These are phyloP conservation scores for Syngnathus rostellatus DNA, from an alignment of 2,797 vertebrate species.

Conservation along the genomic window DNA sequence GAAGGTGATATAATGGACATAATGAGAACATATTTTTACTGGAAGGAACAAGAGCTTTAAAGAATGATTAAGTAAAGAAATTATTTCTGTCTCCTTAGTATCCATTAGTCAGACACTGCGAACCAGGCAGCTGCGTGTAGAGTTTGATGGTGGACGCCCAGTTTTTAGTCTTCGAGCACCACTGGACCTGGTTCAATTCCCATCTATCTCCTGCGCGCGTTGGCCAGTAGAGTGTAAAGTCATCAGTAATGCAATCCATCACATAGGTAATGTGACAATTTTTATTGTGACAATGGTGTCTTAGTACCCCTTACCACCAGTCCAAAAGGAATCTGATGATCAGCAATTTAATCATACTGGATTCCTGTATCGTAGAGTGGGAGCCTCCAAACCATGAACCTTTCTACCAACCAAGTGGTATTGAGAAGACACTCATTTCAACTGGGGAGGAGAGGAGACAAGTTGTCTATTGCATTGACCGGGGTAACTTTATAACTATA, in stretches of 20 bases:
- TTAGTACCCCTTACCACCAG: background rate
- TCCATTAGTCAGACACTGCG: constrained; percentile 37
- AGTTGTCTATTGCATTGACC: constrained; percentile 70
- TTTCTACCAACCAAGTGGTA: constrained; percentile 73
- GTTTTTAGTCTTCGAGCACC: constrained; percentile 70
- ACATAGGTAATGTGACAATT: constrained; percentile 71
- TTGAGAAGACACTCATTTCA: constrained; percentile 51
- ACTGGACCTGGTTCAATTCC: constrained; percentile 63
- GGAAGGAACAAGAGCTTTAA: background rate
- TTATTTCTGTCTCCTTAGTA: constrained; percentile 50
- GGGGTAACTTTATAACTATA: constrained; percentile 60
- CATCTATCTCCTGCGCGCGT: constrained; percentile 44
- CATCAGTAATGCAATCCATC: constrained; percentile 71
- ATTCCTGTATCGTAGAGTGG: constrained; percentile 72
- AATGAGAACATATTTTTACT: constrained; percentile 15
- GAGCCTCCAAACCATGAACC: constrained; percentile 76
- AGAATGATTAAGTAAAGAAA: background rate
- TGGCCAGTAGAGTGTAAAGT: constrained; percentile 90
- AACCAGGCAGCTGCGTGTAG: constrained; percentile 63
- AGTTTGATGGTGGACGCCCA: constrained; percentile 47
- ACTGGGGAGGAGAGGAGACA: constrained; percentile 62
- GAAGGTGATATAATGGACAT: background rate
- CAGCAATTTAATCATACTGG: background rate
- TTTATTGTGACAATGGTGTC: background rate
- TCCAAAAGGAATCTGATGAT: background rate